These are phyloP conservation scores for Colius striatus DNA, from an alignment of 2,113 vertebrate genomes.

Conservation along the genomic window DNA sequence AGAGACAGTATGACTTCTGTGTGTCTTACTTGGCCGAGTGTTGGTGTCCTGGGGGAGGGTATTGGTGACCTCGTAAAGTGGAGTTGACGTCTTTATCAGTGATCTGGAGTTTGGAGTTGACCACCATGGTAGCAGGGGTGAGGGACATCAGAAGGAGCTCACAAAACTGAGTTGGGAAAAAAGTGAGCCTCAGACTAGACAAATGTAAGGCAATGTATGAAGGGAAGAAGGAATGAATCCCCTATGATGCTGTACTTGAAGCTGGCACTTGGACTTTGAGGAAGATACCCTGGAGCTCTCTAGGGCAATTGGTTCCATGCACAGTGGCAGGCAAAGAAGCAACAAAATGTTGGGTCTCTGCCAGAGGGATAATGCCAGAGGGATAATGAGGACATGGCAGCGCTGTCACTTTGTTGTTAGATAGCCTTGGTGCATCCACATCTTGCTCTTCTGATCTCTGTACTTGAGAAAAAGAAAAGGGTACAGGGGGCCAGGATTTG, in stretches of 20 bases:
- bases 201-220: no score
- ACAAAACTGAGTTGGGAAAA: not conserved
- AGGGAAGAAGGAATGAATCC: no score
- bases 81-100: not conserved
- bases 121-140: not conserved
- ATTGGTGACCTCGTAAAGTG: accelerated
- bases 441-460: not conserved
- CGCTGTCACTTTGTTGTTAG: not conserved
- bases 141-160: not conserved
- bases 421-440: no score
- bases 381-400: not conserved
- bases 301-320: accelerated
- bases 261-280: not conserved
- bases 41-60: not conserved
- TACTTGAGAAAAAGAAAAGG: not conserved
- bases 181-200: not conserved
- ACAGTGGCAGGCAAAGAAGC: not conserved
- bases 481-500: accelerated
- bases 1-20: not conserved
- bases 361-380: not conserved
- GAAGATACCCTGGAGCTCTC: not conserved
- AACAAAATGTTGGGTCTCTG: not conserved
- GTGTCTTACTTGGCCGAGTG: not conserved
- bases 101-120: not conserved
- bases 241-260: not conserved